A percentile compares a stretch with the other conserved stretches of the same genome.
Conservation (phyloP, 92 coral and sea anemone species). For the Actinostola sp. region DNA sequence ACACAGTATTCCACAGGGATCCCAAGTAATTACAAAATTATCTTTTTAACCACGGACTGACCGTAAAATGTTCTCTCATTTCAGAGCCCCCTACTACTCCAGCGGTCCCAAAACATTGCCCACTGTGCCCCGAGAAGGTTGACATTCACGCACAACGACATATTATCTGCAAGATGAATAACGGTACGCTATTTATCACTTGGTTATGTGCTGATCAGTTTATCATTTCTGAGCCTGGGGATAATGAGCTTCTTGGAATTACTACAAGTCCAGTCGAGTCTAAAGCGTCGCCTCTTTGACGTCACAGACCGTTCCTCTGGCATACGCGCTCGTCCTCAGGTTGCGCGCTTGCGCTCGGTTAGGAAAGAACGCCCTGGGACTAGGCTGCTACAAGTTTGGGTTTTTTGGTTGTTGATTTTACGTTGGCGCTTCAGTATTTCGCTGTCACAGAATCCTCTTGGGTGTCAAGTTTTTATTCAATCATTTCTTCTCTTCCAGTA, state of each 20-base stretch:
- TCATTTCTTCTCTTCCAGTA: background rate
- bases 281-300: too few species aligned
- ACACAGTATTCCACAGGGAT: too few species aligned
- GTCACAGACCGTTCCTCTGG: too few species aligned
- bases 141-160: background rate
- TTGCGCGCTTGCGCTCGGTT: too few species aligned
- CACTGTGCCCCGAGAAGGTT: conserved; percentile 9
- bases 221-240: too few species aligned
- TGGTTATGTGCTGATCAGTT: too few species aligned
- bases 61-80: background rate
- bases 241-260: too few species aligned
- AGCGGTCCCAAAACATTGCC: background rate
- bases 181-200: too few species aligned
- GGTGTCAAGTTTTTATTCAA: background rate
- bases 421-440: background rate
- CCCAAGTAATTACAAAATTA: too few species aligned
- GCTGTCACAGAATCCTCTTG: too few species aligned
- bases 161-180: conserved; percentile 30
- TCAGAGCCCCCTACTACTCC: conserved; percentile 10
- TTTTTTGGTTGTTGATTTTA: background rate
- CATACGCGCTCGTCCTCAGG: too few species aligned
- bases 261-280: too few species aligned
- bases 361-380: background rate
- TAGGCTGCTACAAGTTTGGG: background rate
- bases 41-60: background rate